Evolutionary conservation across 1,140 invertebrate genomes (phyloP).

Genomic region (Acromyrmex charruanus): DNA sequence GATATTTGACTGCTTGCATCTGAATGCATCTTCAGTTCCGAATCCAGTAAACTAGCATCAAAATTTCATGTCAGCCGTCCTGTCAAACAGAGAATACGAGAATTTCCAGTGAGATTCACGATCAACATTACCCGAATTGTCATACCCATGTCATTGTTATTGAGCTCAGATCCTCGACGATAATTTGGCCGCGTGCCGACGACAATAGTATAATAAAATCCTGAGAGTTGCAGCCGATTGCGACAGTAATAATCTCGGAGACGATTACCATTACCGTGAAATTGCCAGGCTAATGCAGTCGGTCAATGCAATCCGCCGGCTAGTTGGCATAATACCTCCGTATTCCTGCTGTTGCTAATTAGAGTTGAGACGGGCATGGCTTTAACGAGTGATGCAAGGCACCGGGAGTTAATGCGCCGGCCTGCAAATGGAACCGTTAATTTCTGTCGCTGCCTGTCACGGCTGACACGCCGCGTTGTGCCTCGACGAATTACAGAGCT

Average conservation of each 20-base stretch:
- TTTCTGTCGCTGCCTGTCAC: constrained; percentile 62
- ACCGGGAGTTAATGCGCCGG: constrained; percentile 64
- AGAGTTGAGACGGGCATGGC: constrained; percentile 65
- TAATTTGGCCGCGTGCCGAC: constrained; percentile 30
- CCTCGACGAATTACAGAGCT: constrained; percentile 19
- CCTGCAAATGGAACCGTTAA: constrained; percentile 72
- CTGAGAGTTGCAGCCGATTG: constrained; percentile 48
- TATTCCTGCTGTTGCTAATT: constrained; percentile 70
- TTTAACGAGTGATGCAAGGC: constrained; percentile 71
- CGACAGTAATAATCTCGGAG: constrained; percentile 70
- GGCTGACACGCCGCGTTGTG: neutral
- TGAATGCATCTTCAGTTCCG: no score
- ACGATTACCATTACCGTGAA: constrained; percentile 74
- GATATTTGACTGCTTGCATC: no score
- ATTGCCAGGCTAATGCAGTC: constrained; percentile 71
- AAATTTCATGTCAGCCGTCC: neutral
- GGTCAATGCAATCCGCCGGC: constrained; percentile 56
- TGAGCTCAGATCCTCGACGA: neutral
- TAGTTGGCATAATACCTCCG: constrained; percentile 51
- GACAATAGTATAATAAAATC: constrained; percentile 12
- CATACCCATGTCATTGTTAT: neutral
- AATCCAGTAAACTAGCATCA: neutral
- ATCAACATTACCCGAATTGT: constrained; percentile 2
- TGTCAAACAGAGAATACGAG: neutral
- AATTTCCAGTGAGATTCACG: neutral